Conservation (phyloP, 2,888 invertebrate genomes). For the Callimorpha dominula region DNA sequence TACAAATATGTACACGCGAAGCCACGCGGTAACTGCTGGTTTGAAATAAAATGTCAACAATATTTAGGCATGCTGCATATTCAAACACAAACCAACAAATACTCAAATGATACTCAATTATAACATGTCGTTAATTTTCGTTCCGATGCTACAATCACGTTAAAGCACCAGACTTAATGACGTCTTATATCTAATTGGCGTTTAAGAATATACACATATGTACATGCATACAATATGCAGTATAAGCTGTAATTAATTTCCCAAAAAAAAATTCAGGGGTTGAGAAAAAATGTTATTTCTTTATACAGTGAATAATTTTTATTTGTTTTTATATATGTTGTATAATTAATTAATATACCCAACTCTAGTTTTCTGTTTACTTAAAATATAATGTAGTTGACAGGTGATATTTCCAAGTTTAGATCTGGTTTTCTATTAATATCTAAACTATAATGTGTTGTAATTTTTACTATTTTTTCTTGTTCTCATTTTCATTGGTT, state of each 20-base stretch:
- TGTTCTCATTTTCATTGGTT: constrained; percentile 31
- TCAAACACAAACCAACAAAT: background rate
- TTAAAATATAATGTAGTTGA: no score
- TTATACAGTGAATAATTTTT: background rate
- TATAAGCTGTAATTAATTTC: background rate
- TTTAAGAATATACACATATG: background rate
- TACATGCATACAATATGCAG: background rate
- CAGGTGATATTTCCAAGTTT: background rate
- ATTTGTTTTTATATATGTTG: background rate
- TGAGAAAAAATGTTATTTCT: background rate
- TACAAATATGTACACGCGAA: no score
- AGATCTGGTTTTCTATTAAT: constrained; percentile 12
- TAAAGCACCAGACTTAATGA: no score
- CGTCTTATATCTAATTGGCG: background rate
- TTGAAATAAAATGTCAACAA: no score
- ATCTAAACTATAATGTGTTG: constrained; percentile 2
- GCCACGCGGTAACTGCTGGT: no score
- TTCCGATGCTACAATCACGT: background rate
- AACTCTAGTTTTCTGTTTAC: background rate
- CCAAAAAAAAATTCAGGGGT: no score
- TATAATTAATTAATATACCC: background rate
- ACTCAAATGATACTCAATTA: background rate
- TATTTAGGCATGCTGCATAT: background rate
- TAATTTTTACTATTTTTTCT: constrained; percentile 4
- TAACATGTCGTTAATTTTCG: background rate